Percentiles rank a stretch among this genome's conserved stretches.
phyloP scores from a whole-genome alignment of 2,888 invertebrate genomes.

The Volucella inflata region DNA sequence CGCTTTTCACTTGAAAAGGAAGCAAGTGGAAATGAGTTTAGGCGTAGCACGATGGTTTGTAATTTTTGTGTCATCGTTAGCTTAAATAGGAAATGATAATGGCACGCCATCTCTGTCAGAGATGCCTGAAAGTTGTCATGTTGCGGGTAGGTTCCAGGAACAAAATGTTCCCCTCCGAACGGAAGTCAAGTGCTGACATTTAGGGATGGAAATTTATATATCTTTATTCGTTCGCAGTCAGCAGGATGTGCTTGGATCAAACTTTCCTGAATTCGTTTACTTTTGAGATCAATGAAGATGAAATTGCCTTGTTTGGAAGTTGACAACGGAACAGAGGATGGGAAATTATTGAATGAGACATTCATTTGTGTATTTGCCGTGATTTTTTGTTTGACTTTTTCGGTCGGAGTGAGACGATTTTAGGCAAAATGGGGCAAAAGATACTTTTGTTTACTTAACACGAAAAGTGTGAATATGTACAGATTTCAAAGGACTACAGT shows the following conservation, averaged over 20 bases:
- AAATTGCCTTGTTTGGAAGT: slow-evolving; percentile 55
- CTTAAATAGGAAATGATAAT: slow-evolving; percentile 49
- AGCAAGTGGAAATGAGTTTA: slow-evolving; percentile 42
- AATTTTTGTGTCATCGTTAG: slow-evolving; percentile 51
- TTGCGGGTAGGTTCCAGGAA: not conserved
- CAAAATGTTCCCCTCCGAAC: slow-evolving; percentile 17
- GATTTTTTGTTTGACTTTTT: too few species aligned
- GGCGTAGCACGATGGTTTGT: slow-evolving; percentile 13
- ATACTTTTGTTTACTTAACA: too few species aligned
- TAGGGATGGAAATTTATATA: slow-evolving; percentile 41
- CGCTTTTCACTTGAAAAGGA: not conserved
- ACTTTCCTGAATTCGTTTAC: slow-evolving; percentile 68
- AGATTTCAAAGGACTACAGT: too few species aligned
- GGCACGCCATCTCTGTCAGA: slow-evolving; percentile 7
- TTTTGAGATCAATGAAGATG: slow-evolving; percentile 50
- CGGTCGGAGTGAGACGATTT: too few species aligned
- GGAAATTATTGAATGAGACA: slow-evolving; percentile 45
- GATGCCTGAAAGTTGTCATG: slow-evolving; percentile 14
- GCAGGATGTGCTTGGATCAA: slow-evolving; percentile 47
- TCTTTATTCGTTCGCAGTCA: not conserved
- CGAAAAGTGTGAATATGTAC: too few species aligned
- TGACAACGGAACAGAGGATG: slow-evolving; percentile 15
- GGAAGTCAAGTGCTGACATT: slow-evolving; percentile 61
- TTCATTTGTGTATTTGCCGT: slow-evolving; percentile 15
- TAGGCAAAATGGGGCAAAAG: too few species aligned